Evolutionary conservation across 92 coral and sea anemone species (phyloP).

Genomic region (Metridium senile): DNA sequence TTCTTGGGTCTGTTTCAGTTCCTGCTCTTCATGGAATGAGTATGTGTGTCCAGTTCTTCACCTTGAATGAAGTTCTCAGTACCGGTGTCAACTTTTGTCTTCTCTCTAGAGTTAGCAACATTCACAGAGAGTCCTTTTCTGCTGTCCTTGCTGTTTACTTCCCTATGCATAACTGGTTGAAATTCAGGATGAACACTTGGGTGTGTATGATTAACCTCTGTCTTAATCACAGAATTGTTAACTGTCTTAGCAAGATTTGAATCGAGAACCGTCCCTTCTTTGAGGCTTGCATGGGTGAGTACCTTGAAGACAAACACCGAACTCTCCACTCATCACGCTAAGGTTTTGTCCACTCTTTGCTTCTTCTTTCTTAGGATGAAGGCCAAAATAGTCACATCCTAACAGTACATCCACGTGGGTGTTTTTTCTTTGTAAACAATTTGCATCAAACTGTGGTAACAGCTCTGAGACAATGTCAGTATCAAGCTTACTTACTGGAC

Average conservation of each 20-base stretch:
- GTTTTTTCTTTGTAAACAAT: conserved; percentile 65
- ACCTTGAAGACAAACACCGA: conserved; percentile 78
- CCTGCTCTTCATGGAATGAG: conserved; percentile 69
- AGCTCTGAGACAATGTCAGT: conserved; percentile 25
- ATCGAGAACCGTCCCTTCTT: conserved; percentile 50
- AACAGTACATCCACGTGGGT: conserved; percentile 48
- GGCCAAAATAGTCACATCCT: conserved; percentile 27
- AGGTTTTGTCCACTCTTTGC: conserved; percentile 57
- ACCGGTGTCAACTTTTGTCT: background rate
- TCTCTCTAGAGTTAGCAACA: too few relatives aligned
- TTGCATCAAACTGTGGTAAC: conserved; percentile 65
- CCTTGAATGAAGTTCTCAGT: conserved; percentile 49
- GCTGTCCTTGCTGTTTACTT: too few relatives aligned
- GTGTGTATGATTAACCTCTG: conserved; percentile 17
- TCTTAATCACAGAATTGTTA: conserved; percentile 1
- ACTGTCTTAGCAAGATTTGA: conserved; percentile 58
- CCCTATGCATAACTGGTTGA: conserved; percentile 15
- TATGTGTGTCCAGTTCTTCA: conserved; percentile 66
- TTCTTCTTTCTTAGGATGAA: conserved; percentile 65
- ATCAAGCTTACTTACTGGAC: conserved; percentile 18
- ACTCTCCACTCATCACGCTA: conserved; percentile 68
- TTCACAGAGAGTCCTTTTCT: too few relatives aligned
- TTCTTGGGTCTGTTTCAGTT: conserved; percentile 58
- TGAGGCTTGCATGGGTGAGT: conserved; percentile 52
- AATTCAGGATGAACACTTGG: conserved; percentile 51